Percentiles rank a stretch among this genome's conserved stretches.
These are phyloP conservation scores for Netelia virgata DNA, from an alignment of 2,888 invertebrate genomes.

Conservation along the genomic window DNA sequence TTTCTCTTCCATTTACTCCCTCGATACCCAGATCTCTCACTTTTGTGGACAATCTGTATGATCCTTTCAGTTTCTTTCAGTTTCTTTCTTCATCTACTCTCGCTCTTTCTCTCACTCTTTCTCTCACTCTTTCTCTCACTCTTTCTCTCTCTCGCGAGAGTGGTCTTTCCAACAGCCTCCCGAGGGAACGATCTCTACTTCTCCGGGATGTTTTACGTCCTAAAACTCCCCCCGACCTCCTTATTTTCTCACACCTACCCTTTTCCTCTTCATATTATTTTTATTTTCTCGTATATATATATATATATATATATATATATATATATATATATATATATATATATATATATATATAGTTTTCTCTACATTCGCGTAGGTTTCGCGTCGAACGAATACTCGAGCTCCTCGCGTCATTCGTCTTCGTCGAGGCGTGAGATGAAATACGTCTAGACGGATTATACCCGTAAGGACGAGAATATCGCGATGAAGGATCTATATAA, in stretches of 20 bases:
- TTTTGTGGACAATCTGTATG: constrained; percentile 13
- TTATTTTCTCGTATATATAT: not conserved
- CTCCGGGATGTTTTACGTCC: constrained; percentile 11
- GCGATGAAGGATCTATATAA: constrained; percentile 31
- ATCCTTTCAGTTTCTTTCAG: constrained; percentile 13
- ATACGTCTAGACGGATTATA: constrained; percentile 61
- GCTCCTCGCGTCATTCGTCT: constrained; percentile 34
- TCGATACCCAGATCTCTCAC: constrained; percentile 10
- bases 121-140: constrained; percentile 5
- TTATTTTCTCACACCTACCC: constrained; percentile 27
- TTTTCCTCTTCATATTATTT: constrained; percentile 12
- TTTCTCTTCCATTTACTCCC: not conserved
- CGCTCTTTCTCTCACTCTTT: constrained; percentile 1
- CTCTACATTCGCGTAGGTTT: constrained; percentile 17
- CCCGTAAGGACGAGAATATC: constrained; percentile 23
- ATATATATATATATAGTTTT: not conserved
- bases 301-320: constrained; percentile 1
- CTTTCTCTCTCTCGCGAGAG: constrained; percentile 23
- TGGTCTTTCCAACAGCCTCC: constrained; percentile 13
- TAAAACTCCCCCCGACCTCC: constrained; percentile 12
- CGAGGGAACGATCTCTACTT: constrained; percentile 15
- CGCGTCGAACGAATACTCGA: not conserved
- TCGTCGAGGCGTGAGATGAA: constrained; percentile 57
- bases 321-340: not conserved
- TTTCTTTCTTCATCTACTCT: not conserved